Percentiles rank a stretch among this genome's conserved stretches.
These are phyloP conservation scores for Dryoscopus gambensis DNA, from an alignment of 2,113 vertebrate genomes.

Conservation along the genomic window DNA sequence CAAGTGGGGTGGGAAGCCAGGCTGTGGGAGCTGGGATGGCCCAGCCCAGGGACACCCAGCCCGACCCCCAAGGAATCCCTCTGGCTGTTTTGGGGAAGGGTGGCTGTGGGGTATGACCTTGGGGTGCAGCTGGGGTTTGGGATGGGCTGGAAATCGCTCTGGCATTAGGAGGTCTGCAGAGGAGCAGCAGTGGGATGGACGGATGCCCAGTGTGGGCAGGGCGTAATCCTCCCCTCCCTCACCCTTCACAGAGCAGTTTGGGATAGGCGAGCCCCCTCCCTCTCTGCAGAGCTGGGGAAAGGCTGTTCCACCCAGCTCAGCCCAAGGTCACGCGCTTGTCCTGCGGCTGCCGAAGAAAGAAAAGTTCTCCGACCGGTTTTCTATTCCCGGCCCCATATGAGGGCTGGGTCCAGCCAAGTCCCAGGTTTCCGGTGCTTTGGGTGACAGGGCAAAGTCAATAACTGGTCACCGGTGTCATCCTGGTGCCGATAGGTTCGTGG, in stretches of 20 bases:
- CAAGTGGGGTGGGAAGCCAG: accelerated
- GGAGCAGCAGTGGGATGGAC: accelerated
- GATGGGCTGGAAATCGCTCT: accelerated
- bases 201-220: neutral
- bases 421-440: neutral
- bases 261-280: neutral
- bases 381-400: neutral
- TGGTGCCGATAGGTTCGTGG: neutral
- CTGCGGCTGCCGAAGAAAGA: neutral
- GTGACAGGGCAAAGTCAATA: neutral
- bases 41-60: neutral
- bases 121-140: neutral
- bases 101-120: neutral
- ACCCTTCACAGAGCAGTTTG: accelerated
- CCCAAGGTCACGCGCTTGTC: neutral
- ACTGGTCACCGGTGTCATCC: neutral
- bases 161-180: accelerated
- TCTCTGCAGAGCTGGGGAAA: neutral
- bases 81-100: accelerated
- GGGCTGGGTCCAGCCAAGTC: neutral
- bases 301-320: neutral
- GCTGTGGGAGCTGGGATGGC: neutral
- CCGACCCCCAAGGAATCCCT: accelerated
- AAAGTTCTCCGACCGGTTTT: constrained; percentile 46
- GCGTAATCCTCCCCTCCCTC: neutral